Conservation (phyloP, 2,797 vertebrate genomes). For the Phalloptychus januarius region DNA sequence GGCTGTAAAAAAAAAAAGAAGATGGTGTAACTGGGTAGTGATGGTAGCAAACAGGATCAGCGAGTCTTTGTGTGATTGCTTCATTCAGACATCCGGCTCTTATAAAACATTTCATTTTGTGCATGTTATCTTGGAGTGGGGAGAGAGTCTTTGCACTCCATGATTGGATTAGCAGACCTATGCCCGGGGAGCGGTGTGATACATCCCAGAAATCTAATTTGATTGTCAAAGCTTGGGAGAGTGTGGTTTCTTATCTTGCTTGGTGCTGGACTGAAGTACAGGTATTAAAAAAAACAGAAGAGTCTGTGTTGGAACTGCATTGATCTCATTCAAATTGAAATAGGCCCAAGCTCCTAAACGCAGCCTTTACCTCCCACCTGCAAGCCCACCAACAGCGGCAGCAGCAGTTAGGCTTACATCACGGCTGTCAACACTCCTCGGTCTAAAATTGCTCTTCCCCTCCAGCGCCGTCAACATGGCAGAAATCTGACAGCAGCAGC, state of each 20-base stretch:
- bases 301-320: constrained; percentile 41
- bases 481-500: neutral
- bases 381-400: constrained; percentile 9
- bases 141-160: constrained; percentile 41
- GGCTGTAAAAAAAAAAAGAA: neutral
- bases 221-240: constrained; percentile 53
- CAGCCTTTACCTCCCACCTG: constrained; percentile 27
- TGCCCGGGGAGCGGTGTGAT: constrained; percentile 36
- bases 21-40: neutral
- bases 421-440: neutral
- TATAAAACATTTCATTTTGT: constrained; percentile 54
- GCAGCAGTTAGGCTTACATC: constrained; percentile 21
- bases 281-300: constrained; percentile 21
- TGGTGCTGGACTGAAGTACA: constrained; percentile 37
- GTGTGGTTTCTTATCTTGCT: constrained; percentile 71
- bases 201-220: constrained; percentile 64
- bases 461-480: neutral
- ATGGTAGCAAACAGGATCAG: constrained; percentile 16
- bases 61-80: constrained; percentile 20
- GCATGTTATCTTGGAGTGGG: constrained; percentile 53
- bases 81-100: constrained; percentile 42
- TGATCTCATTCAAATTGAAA: constrained; percentile 56
- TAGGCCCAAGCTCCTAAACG: constrained; percentile 20
- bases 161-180: constrained; percentile 70
- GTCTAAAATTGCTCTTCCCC: neutral